Conservation (phyloP, 2,113 vertebrate genomes). For the Leucosticte australis region DNA sequence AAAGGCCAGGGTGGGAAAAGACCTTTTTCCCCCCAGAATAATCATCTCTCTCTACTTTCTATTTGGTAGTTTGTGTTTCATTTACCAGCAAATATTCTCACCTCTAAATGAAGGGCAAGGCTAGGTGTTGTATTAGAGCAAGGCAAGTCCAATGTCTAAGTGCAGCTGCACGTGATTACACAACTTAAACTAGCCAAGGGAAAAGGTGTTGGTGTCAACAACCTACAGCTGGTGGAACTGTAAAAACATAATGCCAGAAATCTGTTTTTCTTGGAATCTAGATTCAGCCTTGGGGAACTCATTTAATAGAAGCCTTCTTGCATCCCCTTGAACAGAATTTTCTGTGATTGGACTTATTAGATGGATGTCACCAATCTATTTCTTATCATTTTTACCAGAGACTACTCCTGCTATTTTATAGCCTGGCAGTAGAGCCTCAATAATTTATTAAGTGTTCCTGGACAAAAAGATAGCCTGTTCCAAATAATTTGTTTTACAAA, state of each 20-base stretch:
- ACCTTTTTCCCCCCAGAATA: background rate
- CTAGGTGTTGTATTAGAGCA: background rate
- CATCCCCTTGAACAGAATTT: background rate
- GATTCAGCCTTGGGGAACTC: background rate
- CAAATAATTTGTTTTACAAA: background rate
- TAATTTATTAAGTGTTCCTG: background rate
- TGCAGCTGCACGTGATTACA: background rate
- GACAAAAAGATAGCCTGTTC: background rate
- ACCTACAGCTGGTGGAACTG: background rate
- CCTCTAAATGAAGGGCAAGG: background rate
- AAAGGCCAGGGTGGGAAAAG: background rate
- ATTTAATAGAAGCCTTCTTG: background rate
- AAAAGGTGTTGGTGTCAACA: background rate
- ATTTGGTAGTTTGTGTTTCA: background rate
- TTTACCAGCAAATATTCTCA: background rate
- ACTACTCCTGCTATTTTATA: background rate
- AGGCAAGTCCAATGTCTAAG: background rate
- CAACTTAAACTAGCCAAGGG: background rate
- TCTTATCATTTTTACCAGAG: background rate
- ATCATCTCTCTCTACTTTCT: background rate
- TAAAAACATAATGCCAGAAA: background rate
- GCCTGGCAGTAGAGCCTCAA: background rate
- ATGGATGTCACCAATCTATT: background rate
- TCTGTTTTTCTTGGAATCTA: background rate
- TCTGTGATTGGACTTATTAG: background rate